Evolutionary conservation across 2,888 invertebrate genomes (phyloP), one percentile per base, ranked within the genome.

Genomic region (Cynaeus angustus): DNA sequence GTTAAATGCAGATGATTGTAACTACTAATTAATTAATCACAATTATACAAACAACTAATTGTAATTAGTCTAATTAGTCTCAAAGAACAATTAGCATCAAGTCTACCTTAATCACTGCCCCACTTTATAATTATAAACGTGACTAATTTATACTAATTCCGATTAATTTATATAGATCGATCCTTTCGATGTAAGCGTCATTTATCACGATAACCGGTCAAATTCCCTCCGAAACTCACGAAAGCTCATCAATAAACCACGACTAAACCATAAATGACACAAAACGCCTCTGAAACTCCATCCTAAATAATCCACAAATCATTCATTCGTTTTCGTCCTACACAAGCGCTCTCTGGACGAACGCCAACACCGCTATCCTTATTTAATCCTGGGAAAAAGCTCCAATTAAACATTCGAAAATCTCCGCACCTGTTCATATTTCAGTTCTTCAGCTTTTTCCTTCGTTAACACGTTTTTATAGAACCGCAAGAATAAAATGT

Each of bases 301-400:
- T 9, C 26, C 48, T 50, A 50, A 26, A 50, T 50, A 28, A 50
- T 50, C 28, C n/a, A 50, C 48, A 28, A 50, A 50, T 50, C 48
- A 28, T 26, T 50, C 48, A 50, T 28, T 50, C 48, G 28, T 21
- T 46, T 16, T 46, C 46, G 13, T 46, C 46, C 46, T 8, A 16
- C 28, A 10, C 21, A 50, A 50, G 48, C 28, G n/a, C 48, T 28
- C 48, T 10, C 48, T 50, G 48, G 48, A 50, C 12, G 28, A n/a
- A 26, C 21, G 48, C 48, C 48, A 50, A 26, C 41, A 13, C 12
- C 10, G 41, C 10, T 41, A 41, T 41, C 41, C 41, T 41, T 41
- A 12, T 41, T 41, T 41, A 41, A 41, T 41, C 41, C 41, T 33
- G 33, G 41, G 41, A 41, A 41, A 41, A 6, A 41, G 41, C 6